phyloP scores from a whole-genome alignment of 2,888 invertebrate species.

The Rhagophthalmus giganteus region DNA sequence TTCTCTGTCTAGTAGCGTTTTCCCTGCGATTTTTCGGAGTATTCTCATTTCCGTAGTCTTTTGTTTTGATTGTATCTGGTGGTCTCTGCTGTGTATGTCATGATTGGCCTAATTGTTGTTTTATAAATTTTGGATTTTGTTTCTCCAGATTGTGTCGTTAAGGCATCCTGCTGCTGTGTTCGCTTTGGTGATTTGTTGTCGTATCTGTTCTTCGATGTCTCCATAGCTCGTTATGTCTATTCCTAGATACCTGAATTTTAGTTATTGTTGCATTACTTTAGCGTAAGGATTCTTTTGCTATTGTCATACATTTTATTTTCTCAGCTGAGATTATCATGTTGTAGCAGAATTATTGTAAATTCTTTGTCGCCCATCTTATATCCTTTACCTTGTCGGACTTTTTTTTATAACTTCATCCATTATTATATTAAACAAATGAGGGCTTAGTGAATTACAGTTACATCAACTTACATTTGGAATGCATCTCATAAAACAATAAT shows the following conservation, averaged over 20 bases:
- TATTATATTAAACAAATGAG: background rate
- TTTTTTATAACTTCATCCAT: conserved; percentile 3
- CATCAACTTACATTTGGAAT: too few relatives aligned
- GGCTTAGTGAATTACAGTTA: too few relatives aligned
- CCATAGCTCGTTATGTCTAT: background rate
- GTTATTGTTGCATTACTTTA: background rate
- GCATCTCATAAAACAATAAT: too few relatives aligned
- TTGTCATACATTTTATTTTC: background rate
- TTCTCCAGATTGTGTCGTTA: background rate
- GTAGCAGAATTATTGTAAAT: conserved; percentile 1
- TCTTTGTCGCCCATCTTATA: conserved; percentile 1
- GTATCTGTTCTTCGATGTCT: background rate
- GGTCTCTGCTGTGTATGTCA: too few relatives aligned
- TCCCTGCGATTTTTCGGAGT: too few relatives aligned
- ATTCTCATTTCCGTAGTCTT: too few relatives aligned
- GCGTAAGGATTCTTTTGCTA: background rate
- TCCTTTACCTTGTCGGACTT: background rate
- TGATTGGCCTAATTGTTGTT: background rate
- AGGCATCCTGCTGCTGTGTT: background rate
- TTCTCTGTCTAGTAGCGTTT: too few relatives aligned
- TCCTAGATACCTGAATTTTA: background rate
- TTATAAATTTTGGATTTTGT: background rate
- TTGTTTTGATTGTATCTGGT: too few relatives aligned
- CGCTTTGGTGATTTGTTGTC: background rate
- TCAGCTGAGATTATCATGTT: background rate